Evolutionary conservation across 2,888 invertebrate species (phyloP).

Genomic region (Pyrrhia umbra): DNA sequence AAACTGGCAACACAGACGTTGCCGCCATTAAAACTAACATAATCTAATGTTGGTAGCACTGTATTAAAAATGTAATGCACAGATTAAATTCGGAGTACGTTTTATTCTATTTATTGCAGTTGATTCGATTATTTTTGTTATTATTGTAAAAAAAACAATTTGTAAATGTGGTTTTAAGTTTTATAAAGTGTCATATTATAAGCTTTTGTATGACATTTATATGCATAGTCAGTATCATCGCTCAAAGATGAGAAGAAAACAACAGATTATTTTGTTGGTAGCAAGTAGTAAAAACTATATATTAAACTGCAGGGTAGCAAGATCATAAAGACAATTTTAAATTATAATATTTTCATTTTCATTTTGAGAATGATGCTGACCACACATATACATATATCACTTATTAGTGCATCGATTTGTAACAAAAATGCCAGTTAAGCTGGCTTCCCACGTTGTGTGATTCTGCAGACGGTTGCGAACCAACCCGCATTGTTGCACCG

Average conservation of each 20-base stretch:
- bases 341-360: background rate
- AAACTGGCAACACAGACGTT: slow-evolving; percentile 48
- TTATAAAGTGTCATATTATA: background rate
- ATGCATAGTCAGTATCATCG: no score
- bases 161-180: slow-evolving; percentile 4
- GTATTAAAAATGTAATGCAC: slow-evolving; percentile 61
- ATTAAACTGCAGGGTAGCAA: no score
- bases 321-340: no score
- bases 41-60: slow-evolving; percentile 40
- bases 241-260: no score
- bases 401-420: background rate
- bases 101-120: slow-evolving; percentile 48
- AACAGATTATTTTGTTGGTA: no score
- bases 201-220: no score
- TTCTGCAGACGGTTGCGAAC: no score
- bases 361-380: no score
- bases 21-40: slow-evolving; percentile 39
- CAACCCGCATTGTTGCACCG: no score
- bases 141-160: slow-evolving; percentile 1
- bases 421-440: background rate
- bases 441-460: no score
- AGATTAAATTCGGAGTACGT: slow-evolving; percentile 55
- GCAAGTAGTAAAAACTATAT: no score
- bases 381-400: background rate
- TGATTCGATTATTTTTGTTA: background rate